Percentiles rank a stretch among this genome's conserved stretches.
phyloP scores from a whole-genome alignment of 2,113 vertebrate genomes.

The Embiotoca jacksoni region DNA sequence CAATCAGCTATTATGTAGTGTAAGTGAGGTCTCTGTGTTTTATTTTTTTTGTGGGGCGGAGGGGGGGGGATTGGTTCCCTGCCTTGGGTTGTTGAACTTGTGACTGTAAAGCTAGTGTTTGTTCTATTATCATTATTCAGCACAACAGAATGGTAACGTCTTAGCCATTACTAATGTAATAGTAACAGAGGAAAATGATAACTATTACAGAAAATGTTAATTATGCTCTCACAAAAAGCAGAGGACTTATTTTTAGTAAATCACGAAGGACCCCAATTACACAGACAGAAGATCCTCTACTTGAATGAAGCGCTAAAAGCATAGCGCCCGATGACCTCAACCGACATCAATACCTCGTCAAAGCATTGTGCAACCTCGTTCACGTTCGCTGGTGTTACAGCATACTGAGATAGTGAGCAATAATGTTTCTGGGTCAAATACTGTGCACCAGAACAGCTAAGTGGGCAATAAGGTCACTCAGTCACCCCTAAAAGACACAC shows the following conservation, averaged over 20 bases:
- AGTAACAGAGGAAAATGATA: background rate
- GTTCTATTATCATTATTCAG: no score
- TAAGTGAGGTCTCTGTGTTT: no score
- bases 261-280: background rate
- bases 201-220: background rate
- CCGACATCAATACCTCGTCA: slow-evolving; percentile 11
- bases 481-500: slow-evolving; percentile 61
- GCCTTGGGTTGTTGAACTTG: no score
- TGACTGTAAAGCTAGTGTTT: no score
- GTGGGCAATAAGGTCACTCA: slow-evolving; percentile 73
- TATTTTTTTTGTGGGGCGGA: no score
- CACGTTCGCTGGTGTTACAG: slow-evolving; percentile 13
- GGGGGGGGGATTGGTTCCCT: no score
- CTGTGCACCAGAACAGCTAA: slow-evolving; percentile 46
- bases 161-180: background rate
- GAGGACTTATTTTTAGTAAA: no score
- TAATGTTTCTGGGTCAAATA: slow-evolving; percentile 74
- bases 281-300: background rate
- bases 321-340: slow-evolving; percentile 17
- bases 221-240: no score
- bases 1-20: no score
- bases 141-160: no score
- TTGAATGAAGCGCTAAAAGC: background rate
- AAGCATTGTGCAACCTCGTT: slow-evolving; percentile 29
- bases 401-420: slow-evolving; percentile 8